Evolutionary conservation across 1,140 invertebrate species (phyloP).

Genomic region (Listronotus bonariensis): DNA sequence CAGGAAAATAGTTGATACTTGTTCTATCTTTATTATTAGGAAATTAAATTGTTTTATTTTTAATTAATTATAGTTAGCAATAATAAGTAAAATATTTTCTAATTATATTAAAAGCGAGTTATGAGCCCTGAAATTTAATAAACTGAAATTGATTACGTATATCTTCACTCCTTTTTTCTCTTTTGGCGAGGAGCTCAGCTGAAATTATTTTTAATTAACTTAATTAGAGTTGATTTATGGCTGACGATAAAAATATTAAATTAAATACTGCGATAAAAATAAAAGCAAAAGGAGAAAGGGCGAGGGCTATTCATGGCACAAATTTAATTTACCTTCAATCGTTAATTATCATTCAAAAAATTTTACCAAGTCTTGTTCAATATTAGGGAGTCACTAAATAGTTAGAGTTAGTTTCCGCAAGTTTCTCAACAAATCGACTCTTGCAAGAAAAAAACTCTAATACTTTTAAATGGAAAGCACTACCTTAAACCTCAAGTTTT

Average conservation of each 20-base stretch:
- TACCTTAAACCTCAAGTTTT: too few species aligned
- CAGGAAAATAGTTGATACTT: too few species aligned
- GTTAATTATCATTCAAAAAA: slow-evolving; percentile 28
- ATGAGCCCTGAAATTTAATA: slow-evolving; percentile 25
- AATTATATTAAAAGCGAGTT: slow-evolving; percentile 20
- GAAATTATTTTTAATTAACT: slow-evolving; percentile 58
- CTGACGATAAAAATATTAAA: slow-evolving; percentile 56
- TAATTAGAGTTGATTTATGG: slow-evolving; percentile 58
- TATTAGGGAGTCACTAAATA: not conserved
- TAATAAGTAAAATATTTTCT: slow-evolving; percentile 8
- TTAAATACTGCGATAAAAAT: slow-evolving; percentile 55
- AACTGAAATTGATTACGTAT: slow-evolving; percentile 34
- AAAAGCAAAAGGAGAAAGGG: slow-evolving; percentile 28
- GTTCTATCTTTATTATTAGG: too few species aligned
- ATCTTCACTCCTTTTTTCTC: slow-evolving; percentile 24
- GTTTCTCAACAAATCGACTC: too few species aligned
- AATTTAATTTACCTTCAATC: slow-evolving; percentile 51
- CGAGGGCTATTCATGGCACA: slow-evolving; percentile 48
- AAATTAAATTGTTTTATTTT: too few species aligned
- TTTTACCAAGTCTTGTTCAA: slow-evolving; percentile 9
- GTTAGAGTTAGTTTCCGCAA: too few species aligned
- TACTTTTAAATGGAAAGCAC: too few species aligned
- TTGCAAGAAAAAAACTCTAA: too few species aligned
- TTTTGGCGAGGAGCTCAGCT: slow-evolving; percentile 19
- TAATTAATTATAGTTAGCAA: too few species aligned